Evolutionary conservation across 1,140 invertebrate genomes (phyloP).

Genomic region (Phocides pigmalion): DNA sequence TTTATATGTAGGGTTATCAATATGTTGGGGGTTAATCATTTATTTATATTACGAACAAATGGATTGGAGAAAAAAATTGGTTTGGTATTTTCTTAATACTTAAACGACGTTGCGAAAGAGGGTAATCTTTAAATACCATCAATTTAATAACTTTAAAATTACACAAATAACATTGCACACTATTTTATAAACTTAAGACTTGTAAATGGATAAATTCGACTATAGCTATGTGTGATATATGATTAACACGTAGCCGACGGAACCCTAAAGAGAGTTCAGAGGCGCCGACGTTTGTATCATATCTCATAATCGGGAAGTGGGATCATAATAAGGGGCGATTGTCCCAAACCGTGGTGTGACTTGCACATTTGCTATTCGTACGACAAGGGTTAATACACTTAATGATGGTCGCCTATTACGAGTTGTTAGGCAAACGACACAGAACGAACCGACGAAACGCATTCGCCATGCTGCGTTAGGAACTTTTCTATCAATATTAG

Average conservation of each 20-base stretch:
- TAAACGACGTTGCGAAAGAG: too few relatives aligned
- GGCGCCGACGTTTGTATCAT: conserved; percentile 56
- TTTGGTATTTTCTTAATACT: too few relatives aligned
- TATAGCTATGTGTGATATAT: too few relatives aligned
- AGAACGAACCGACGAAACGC: conserved; percentile 76
- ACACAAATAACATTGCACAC: too few relatives aligned
- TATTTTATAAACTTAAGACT: too few relatives aligned
- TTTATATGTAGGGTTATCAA: background rate
- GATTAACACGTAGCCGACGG: conserved; percentile 8
- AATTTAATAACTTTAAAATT: too few relatives aligned
- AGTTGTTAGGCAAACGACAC: conserved; percentile 72
- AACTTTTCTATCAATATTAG: conserved; percentile 42
- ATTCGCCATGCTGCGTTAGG: conserved; percentile 74
- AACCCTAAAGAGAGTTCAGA: conserved; percentile 39
- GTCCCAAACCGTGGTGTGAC: conserved; percentile 63
- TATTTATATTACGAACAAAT: background rate
- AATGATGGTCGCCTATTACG: conserved; percentile 77
- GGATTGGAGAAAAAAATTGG: background rate
- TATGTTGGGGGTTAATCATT: background rate
- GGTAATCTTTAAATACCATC: too few relatives aligned
- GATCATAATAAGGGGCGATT: conserved; percentile 57
- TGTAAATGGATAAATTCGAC: too few relatives aligned
- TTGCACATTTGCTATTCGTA: conserved; percentile 69
- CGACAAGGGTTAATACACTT: conserved; percentile 78
- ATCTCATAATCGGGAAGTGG: conserved; percentile 66